These are phyloP conservation scores for Hyperoplus lanceolatus DNA, from an alignment of 2,797 vertebrate genomes.

Conservation along the genomic window DNA sequence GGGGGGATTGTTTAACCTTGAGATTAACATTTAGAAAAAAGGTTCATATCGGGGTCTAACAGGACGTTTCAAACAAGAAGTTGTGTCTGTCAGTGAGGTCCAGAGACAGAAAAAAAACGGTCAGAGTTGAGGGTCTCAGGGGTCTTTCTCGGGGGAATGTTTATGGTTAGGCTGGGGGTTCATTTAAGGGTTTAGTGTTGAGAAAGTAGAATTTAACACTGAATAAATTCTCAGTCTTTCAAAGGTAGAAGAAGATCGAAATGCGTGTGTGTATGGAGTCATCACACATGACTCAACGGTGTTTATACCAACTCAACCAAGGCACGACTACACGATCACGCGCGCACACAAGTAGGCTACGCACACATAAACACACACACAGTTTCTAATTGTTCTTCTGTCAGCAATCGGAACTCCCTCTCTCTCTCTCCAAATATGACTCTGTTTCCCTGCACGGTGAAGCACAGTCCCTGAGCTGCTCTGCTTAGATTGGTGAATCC, in stretches of 20 bases:
- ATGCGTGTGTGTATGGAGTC: conserved; percentile 56
- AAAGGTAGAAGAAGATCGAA: conserved; percentile 44
- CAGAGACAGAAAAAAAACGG: background rate
- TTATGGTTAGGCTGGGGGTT: background rate
- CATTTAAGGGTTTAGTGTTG: background rate
- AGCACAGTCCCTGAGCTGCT: conserved; percentile 19
- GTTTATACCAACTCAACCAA: conserved; percentile 49
- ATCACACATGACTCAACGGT: conserved; percentile 69
- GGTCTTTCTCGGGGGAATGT: background rate
- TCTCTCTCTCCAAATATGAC: conserved; percentile 47
- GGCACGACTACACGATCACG: conserved; percentile 57
- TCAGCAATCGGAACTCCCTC: conserved; percentile 10
- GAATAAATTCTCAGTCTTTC: conserved; percentile 34
- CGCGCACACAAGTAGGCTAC: conserved; percentile 8
- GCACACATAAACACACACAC: conserved; percentile 23
- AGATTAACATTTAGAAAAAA: too few relatives aligned
- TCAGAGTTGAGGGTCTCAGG: background rate
- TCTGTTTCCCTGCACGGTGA: conserved; percentile 30
- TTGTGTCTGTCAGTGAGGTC: background rate
- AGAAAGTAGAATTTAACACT: conserved; percentile 9
- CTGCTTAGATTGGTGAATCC: background rate
- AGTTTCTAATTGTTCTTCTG: conserved; percentile 19
- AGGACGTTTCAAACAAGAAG: too few relatives aligned
- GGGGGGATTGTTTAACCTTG: too few relatives aligned
- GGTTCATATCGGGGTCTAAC: too few relatives aligned